These are phyloP conservation scores for Boloria selene DNA, from an alignment of 2,888 invertebrate genomes.

Conservation along the genomic window DNA sequence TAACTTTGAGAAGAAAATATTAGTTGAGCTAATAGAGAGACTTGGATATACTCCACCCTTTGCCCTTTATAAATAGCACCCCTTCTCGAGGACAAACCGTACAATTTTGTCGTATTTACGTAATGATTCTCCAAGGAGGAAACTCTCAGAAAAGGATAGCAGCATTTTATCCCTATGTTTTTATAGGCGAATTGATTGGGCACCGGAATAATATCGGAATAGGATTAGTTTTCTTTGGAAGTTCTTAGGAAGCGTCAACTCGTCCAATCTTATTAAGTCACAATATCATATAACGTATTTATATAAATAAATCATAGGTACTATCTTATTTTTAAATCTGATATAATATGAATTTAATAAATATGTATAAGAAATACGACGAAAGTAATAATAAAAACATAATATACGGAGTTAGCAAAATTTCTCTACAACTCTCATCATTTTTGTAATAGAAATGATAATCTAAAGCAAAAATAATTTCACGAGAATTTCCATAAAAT, in stretches of 20 bases:
- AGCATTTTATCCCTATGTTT: constrained; percentile 62
- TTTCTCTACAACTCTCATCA: neutral
- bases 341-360: no score
- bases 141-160: constrained; percentile 57
- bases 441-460: constrained; percentile 43
- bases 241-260: constrained; percentile 33
- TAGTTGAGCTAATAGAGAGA: constrained; percentile 77
- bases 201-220: constrained; percentile 69
- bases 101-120: constrained; percentile 76
- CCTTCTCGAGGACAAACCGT: constrained; percentile 63
- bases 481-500: constrained; percentile 52
- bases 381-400: no score
- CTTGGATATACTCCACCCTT: constrained; percentile 73
- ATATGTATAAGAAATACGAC: neutral
- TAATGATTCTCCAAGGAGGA: constrained; percentile 68
- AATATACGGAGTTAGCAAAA: no score
- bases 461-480: constrained; percentile 17
- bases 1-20: constrained; percentile 79
- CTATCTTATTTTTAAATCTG: neutral
- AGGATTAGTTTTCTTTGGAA: constrained; percentile 70
- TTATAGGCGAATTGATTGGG: constrained; percentile 76
- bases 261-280: constrained; percentile 30
- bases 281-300: constrained; percentile 29
- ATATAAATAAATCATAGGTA: neutral
- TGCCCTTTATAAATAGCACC: constrained; percentile 76